phyloP scores from a whole-genome alignment of 2,797 vertebrate genomes.

The Helarctos malayanus region DNA sequence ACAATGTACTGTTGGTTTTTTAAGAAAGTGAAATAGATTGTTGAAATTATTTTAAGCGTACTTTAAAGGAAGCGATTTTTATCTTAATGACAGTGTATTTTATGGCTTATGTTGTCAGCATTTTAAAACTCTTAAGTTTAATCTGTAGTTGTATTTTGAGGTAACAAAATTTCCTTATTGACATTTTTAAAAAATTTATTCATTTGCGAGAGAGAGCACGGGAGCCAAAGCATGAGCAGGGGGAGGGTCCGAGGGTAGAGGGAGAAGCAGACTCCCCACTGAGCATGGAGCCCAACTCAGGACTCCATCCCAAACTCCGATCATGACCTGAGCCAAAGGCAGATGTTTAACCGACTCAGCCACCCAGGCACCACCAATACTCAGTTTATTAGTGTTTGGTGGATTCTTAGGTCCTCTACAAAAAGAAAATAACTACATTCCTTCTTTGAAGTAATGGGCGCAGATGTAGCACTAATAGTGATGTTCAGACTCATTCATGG shows the following conservation, averaged over 20 bases:
- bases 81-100: not conserved
- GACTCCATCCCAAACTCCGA: too few species aligned
- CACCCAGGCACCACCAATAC: not conserved
- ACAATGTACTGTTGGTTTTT: not conserved
- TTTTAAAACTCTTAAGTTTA: not conserved
- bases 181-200: not conserved
- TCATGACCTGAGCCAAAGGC: too few species aligned
- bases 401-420: not conserved
- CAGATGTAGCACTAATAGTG: not conserved
- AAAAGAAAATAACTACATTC: not conserved
- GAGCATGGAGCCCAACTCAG: not conserved
- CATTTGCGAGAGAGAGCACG: not conserved
- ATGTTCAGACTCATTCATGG: not conserved
- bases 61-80: not conserved
- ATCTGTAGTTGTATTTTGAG: not conserved
- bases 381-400: not conserved
- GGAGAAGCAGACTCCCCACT: not conserved
- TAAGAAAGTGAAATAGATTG: not conserved
- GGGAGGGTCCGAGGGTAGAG: not conserved
- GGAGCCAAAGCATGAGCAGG: not conserved
- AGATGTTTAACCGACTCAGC: too few species aligned
- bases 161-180: not conserved
- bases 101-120: not conserved
- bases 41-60: slow-evolving; percentile 4
- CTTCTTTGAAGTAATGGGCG: not conserved